Base-by-base conservation (phyloP, 2,888 invertebrate genomes). In the Andrena fulva region DNA sequence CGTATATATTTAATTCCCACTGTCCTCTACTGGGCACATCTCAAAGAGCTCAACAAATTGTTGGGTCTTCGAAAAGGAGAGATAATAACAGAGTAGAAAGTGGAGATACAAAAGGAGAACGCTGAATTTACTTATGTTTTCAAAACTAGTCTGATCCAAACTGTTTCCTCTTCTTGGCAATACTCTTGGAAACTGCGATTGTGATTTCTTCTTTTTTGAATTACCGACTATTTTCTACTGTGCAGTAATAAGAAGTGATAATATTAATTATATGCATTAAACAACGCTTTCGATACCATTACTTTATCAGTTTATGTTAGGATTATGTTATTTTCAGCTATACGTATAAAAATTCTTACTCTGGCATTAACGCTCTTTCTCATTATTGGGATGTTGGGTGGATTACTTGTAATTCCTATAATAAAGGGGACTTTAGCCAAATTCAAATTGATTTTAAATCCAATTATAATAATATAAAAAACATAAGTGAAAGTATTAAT, bases 91-190 rank as follows among this genome's bases (percentile, higher is more conserved):
- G 29, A 89, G 75, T 50, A 90, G 56, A 72, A 90, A 89, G 64
- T 89, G 90, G n/a, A 89, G 69, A 63, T 90, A 90, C 31, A 90
- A 62, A 3, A 90, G 82, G 66, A 90, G 82, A 74, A 89, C 79
- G 50, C 84, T 89, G 50, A 90, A 77, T 87, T 79, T 87, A 87
- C 89, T 87, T 85, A 89, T 87, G 54, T 78, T 86, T 62, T 82
- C 82, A 2, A 89, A 72, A 16, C 63, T 87, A 67, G n/a, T 52
- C 62, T 31, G 20, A 24, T 66, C 42, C 50, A 67, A 56, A 31
- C 42, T 70, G 56, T 56, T 72, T 60, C 20, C 48, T 8, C 59
- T 52, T 8, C n/a, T 67, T 35, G 20, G 7, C 6, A 56, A 35
- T 1, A 12, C 31, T 24, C 31, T 54, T 33, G 33, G 3, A n/a